Evolutionary conservation across 2,888 invertebrate species (phyloP), one percentile per base, ranked within the genome.

Genomic region (Dryobotodes eremita): DNA sequence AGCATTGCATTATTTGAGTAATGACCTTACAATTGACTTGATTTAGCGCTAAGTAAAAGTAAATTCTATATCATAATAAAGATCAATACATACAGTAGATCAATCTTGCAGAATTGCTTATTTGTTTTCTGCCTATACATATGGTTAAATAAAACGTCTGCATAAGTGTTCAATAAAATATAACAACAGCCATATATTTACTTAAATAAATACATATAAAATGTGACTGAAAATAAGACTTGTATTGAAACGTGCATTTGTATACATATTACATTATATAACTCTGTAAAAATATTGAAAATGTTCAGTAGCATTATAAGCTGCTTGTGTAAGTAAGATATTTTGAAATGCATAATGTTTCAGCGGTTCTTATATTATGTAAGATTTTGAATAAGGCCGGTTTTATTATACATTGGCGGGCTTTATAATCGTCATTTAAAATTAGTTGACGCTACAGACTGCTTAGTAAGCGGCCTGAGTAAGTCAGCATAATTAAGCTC

Each of bases 201-300:
- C 42, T 61, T n/a, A 65, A 62, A 71, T 71, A 80, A 72, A 77
- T 77, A 68, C 26, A 72, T 73, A 59, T 36, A 69, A 75, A 80
- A 74, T 69, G 20, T 80, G 89, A 88, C 88, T 88, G 88, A 88
- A 70, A 69, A 79, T 76, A 88, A 88, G 87, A 83, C 86, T 82
- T 86, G 79, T 80, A 79, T 69, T 66, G 73, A 83, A 85, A 85
- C 77, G 17, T 83, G 88, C 88, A 88, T 88, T 88, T 72, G 55
- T 83, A 82, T 70, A 88, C 61, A 83, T 75, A 80, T 77, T 62
- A 78, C 55, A 66, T 62, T 61, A 65, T 68, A 71, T 75, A 50
- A 62, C 42, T 68, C 31, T 57, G 66, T 59, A 65, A 61, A 64
- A 42, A 61, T 74, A 66, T n/a, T 15, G 15, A 46, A 55, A 46